phyloP scores from a whole-genome alignment of 2,888 invertebrate genomes.

The Scotopteryx bipunctaria region DNA sequence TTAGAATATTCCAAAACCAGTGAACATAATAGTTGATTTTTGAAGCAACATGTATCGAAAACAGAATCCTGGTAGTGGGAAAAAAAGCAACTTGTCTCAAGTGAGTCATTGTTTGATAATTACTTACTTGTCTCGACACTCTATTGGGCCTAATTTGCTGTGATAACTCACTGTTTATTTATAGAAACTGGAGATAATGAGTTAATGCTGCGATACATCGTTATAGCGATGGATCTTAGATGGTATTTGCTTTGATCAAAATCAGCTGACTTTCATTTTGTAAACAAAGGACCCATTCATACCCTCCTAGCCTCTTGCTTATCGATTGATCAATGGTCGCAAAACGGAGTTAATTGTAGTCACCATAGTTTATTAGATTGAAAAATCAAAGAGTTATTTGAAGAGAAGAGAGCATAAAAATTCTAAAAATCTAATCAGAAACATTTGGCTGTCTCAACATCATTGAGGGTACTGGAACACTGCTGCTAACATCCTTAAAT shows the following conservation, averaged over 20 bases:
- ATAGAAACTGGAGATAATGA: conserved; percentile 33
- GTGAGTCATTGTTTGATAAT: conserved; percentile 69
- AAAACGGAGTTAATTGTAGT: too few species aligned
- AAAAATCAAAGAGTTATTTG: too few species aligned
- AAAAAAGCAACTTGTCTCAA: conserved; percentile 73
- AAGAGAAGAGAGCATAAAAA: too few species aligned
- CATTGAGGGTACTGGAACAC: too few species aligned
- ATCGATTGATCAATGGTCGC: background rate
- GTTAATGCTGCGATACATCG: conserved; percentile 14
- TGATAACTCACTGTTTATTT: conserved; percentile 37
- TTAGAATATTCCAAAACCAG: too few species aligned
- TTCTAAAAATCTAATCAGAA: too few species aligned
- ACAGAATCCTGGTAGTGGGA: conserved; percentile 63
- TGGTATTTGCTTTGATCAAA: conserved; percentile 6
- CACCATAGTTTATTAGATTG: too few species aligned
- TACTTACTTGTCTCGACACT: conserved; percentile 53
- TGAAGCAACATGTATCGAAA: conserved; percentile 61
- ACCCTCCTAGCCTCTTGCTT: conserved; percentile 10
- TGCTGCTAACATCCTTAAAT: too few species aligned
- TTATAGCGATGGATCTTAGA: conserved; percentile 12
- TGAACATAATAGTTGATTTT: background rate
- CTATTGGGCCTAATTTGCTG: conserved; percentile 36
- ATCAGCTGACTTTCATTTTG: conserved; percentile 51
- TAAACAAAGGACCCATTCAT: conserved; percentile 45
- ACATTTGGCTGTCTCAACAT: too few species aligned